Conservation (phyloP, 2,113 vertebrate species). For the Ursus arctos region DNA sequence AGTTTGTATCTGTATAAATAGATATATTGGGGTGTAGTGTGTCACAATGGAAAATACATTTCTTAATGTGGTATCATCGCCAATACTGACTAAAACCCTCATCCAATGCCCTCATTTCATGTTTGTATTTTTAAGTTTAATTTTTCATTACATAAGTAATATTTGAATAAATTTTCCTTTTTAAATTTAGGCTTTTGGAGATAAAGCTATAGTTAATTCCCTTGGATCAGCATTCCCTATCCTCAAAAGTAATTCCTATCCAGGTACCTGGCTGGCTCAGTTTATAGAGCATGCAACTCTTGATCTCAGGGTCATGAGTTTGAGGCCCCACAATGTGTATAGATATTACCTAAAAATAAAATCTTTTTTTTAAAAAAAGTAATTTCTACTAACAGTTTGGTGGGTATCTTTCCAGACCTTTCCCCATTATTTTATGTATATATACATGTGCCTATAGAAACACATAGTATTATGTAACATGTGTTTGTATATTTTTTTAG, state of each 20-base stretch:
- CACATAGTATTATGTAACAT: neutral
- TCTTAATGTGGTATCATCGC: neutral
- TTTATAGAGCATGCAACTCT: neutral
- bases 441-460: neutral
- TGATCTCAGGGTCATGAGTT: neutral
- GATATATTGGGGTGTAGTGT: neutral
- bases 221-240: neutral
- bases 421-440: neutral
- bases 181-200: neutral
- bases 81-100: neutral
- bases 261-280: neutral
- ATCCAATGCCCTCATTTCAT: neutral
- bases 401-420: neutral
- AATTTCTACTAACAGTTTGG: neutral
- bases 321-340: neutral
- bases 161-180: conserved; percentile 37
- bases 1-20: conserved; percentile 2
- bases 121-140: conserved; percentile 40
- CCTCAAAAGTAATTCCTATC: conserved; percentile 41
- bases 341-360: neutral
- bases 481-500: neutral
- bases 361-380: neutral
- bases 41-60: neutral
- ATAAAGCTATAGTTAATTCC: neutral
- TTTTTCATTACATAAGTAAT: neutral